Evolutionary conservation across 2,888 invertebrate species (phyloP).

Genomic region (Cryptus armator): DNA sequence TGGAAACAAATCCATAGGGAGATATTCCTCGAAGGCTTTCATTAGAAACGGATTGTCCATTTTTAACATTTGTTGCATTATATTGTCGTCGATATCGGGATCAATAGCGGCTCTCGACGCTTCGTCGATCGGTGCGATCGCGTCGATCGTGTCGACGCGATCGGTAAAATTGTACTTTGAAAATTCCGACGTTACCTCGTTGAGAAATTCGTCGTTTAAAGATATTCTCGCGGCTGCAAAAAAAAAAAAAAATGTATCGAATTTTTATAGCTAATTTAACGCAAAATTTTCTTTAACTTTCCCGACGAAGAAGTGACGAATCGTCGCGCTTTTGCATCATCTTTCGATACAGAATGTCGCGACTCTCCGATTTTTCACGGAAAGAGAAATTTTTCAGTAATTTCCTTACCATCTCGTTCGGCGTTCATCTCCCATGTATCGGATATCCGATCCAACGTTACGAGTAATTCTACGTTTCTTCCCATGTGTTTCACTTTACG

Average conservation of each 20-base stretch:
- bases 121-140: constrained; percentile 13
- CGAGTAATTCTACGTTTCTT: constrained; percentile 82
- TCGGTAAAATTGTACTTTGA: constrained; percentile 73
- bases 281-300: not conserved
- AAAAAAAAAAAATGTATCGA: not conserved
- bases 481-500: constrained; percentile 82
- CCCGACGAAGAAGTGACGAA: too few species aligned
- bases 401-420: constrained; percentile 71
- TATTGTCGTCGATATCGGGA: constrained; percentile 76
- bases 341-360: too few species aligned
- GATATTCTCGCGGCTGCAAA: constrained; percentile 75
- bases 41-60: constrained; percentile 84
- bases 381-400: not conserved
- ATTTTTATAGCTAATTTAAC: not conserved
- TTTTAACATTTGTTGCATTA: constrained; percentile 77
- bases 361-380: too few species aligned
- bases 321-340: too few species aligned
- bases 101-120: constrained; percentile 55
- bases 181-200: constrained; percentile 77
- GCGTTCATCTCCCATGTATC: constrained; percentile 81
- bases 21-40: constrained; percentile 85
- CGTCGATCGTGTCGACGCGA: constrained; percentile 69
- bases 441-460: constrained; percentile 81
- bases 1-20: constrained; percentile 74
- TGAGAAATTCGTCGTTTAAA: constrained; percentile 78